Percentiles rank a stretch among this genome's conserved stretches.
Evolutionary conservation across 2,113 vertebrate genomes (phyloP).

Genomic region (Corythornis vintsioides): DNA sequence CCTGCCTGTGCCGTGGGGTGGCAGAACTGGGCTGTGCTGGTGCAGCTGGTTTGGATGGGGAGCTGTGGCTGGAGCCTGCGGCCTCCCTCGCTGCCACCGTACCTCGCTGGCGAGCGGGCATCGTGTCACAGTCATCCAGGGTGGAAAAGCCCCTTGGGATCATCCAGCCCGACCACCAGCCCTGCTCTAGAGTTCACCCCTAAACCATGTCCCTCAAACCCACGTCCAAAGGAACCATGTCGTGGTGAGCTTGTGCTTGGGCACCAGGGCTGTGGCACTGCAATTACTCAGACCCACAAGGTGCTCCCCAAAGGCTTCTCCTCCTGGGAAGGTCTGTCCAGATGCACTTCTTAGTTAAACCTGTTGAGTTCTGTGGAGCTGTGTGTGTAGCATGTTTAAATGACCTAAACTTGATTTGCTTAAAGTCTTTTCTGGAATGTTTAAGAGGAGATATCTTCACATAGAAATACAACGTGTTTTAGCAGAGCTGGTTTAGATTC

Average conservation of each 20-base stretch:
- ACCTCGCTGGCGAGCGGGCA: too few relatives aligned
- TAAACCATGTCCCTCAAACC: too few relatives aligned
- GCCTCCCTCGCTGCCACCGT: not conserved
- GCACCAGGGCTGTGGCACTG: too few relatives aligned
- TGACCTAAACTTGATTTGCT: not conserved
- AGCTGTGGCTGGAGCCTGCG: rapidly evolving
- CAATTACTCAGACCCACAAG: not conserved
- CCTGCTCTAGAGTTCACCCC: too few relatives aligned
- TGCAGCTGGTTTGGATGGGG: not conserved
- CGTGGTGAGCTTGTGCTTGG: rapidly evolving
- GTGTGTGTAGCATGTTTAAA: not conserved
- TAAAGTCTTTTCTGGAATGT: not conserved
- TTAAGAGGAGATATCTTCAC: not conserved
- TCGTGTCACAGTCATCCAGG: too few relatives aligned
- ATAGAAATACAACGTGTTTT: not conserved
- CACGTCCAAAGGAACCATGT: too few relatives aligned
- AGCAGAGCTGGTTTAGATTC: not conserved
- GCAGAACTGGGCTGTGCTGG: not conserved
- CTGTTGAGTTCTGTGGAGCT: not conserved
- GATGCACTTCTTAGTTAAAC: not conserved
- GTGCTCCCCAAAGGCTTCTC: not conserved
- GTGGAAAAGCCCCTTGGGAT: too few relatives aligned
- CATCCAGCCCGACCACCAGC: too few relatives aligned
- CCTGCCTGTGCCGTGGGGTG: not conserved
- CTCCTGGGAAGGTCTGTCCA: not conserved